These are phyloP conservation scores for Ennomos fuscantarius DNA, from an alignment of 2,888 invertebrate species.

Conservation along the genomic window DNA sequence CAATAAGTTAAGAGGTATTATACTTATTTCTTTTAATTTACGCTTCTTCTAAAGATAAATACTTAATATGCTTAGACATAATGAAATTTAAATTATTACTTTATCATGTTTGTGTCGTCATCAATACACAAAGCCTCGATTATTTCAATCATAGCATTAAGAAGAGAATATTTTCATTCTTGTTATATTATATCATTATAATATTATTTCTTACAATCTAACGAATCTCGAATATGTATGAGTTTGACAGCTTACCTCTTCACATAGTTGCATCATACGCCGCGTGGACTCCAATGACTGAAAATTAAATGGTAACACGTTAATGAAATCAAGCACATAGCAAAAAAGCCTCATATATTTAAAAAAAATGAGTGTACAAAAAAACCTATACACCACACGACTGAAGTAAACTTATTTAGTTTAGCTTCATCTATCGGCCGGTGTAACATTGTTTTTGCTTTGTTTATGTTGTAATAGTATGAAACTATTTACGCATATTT, in stretches of 20 bases:
- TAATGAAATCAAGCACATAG: constrained; percentile 3
- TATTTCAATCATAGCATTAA: constrained; percentile 18
- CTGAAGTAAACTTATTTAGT: no score
- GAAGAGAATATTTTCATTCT: constrained; percentile 8
- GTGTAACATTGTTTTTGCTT: no score
- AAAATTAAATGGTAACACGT: constrained; percentile 65
- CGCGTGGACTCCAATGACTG: constrained; percentile 96
- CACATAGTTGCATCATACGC: constrained; percentile 96
- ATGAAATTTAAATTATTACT: constrained; percentile 9
- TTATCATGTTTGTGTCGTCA: constrained; percentile 14
- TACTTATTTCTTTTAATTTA: constrained; percentile 51
- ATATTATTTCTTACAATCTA: not conserved
- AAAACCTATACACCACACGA: no score
- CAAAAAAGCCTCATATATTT: not conserved
- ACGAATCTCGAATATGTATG: constrained; percentile 16
- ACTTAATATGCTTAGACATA: constrained; percentile 4
- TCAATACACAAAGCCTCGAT: constrained; percentile 24
- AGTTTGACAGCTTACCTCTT: constrained; percentile 89
- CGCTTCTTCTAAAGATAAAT: constrained; percentile 44
- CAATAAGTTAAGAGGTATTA: constrained; percentile 58
- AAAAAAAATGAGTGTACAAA: no score
- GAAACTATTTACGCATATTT: no score
- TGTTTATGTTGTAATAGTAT: no score
- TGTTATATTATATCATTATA: constrained; percentile 8
- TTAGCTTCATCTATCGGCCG: no score